Percentiles rank a stretch among this genome's conserved stretches.
These are phyloP conservation scores for Arctopsyche grandis DNA, from an alignment of 1,140 invertebrate species.

Conservation along the genomic window DNA sequence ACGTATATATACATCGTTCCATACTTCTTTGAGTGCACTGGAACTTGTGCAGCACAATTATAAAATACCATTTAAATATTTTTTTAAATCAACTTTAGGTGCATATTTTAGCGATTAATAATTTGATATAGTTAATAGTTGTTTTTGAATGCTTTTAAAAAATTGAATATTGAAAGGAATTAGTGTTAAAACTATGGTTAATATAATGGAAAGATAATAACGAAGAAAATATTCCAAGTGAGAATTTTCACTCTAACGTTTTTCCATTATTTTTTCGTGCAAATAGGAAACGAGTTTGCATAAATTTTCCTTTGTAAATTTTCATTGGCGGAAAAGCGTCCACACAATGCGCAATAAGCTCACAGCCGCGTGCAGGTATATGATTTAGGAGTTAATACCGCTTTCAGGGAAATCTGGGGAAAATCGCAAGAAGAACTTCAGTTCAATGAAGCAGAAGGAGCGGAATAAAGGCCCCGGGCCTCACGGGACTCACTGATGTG, in stretches of 20 bases:
- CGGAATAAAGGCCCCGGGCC: slow-evolving; percentile 19
- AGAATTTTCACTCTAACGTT: neutral
- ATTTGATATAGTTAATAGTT: too few relatives aligned
- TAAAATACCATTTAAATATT: too few relatives aligned
- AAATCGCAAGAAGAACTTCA: slow-evolving; percentile 21
- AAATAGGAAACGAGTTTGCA: slow-evolving; percentile 21
- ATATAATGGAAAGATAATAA: neutral
- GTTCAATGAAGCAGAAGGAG: slow-evolving; percentile 27
- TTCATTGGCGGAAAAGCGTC: slow-evolving; percentile 10
- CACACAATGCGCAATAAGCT: slow-evolving; percentile 23
- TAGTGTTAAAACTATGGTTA: neutral
- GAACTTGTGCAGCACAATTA: too few relatives aligned
- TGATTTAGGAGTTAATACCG: slow-evolving; percentile 30
- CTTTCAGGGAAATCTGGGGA: slow-evolving; percentile 18
- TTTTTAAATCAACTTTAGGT: too few relatives aligned
- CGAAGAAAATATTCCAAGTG: neutral
- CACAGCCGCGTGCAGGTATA: slow-evolving; percentile 12
- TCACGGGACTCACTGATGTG: slow-evolving; percentile 13
- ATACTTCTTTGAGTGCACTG: too few relatives aligned
- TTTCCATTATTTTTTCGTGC: slow-evolving; percentile 23
- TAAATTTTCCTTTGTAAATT: slow-evolving; percentile 26
- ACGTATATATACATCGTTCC: too few relatives aligned
- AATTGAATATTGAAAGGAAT: too few relatives aligned
- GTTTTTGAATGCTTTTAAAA: too few relatives aligned
- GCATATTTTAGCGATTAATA: too few relatives aligned